Conservation (phyloP, 1,140 invertebrate species). For the Eubasilissa regina region DNA sequence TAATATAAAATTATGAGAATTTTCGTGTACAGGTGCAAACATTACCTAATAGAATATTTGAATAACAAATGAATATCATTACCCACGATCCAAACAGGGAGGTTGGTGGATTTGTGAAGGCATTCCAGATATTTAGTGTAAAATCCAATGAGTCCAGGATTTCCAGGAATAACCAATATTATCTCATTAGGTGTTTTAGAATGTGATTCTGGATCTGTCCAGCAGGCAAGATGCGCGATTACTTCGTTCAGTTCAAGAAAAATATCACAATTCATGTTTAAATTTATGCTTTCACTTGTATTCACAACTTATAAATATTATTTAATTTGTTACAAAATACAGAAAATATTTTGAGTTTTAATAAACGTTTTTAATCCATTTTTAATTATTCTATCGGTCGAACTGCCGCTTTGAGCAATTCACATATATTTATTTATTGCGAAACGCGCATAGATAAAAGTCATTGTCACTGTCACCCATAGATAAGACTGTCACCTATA, state of each 20-base stretch:
- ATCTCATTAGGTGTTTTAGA: constrained; percentile 44
- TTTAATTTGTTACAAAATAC: too few relatives aligned
- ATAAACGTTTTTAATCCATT: too few relatives aligned
- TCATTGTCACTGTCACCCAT: too few relatives aligned
- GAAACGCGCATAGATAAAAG: too few relatives aligned
- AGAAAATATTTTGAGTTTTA: too few relatives aligned
- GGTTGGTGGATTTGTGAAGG: constrained; percentile 44
- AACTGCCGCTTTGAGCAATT: too few relatives aligned
- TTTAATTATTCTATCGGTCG: too few relatives aligned
- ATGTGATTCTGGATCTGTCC: constrained; percentile 48
- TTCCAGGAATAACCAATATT: constrained; percentile 53
- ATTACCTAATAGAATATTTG: neutral
- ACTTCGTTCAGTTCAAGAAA: constrained; percentile 51
- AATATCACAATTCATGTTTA: constrained; percentile 45
- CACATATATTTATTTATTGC: too few relatives aligned
- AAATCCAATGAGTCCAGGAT: constrained; percentile 53
- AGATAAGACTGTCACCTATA: too few relatives aligned
- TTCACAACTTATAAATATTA: too few relatives aligned
- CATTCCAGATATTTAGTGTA: constrained; percentile 52
- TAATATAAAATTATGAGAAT: neutral
- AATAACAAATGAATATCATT: constrained; percentile 15
- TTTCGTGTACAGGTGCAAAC: neutral
- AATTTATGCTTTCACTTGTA: too few relatives aligned
- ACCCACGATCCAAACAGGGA: constrained; percentile 57
- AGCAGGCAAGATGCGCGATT: constrained; percentile 47